phyloP scores from a whole-genome alignment of 2,888 invertebrate species.

The Sphaerophoria rueppellii region DNA sequence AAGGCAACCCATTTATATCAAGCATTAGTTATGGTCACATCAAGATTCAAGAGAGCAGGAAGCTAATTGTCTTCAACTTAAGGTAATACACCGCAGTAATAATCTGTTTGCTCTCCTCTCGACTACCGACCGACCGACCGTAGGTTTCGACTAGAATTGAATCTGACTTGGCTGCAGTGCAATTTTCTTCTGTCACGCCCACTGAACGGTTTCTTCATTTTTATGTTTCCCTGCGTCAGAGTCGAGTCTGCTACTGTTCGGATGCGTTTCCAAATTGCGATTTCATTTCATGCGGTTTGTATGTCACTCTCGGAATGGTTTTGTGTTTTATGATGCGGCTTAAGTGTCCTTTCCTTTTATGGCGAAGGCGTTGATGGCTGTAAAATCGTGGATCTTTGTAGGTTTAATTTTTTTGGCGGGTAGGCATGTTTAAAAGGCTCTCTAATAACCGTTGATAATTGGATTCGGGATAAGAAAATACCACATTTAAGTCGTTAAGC shows the following conservation, averaged over 20 bases:
- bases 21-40: conserved; percentile 63
- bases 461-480: conserved; percentile 52
- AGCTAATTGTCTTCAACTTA: conserved; percentile 60
- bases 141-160: too few species aligned
- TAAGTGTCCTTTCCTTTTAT: conserved; percentile 52
- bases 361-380: conserved; percentile 56
- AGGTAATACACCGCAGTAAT: conserved; percentile 62
- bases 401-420: conserved; percentile 39
- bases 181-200: conserved; percentile 51
- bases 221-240: background rate
- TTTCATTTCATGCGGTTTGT: conserved; percentile 40
- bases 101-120: conserved; percentile 65
- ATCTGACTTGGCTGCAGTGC: background rate
- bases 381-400: conserved; percentile 39
- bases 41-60: conserved; percentile 30
- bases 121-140: background rate
- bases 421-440: background rate
- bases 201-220: conserved; percentile 8
- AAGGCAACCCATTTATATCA: conserved; percentile 19
- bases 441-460: conserved; percentile 68
- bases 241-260: background rate
- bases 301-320: conserved; percentile 20
- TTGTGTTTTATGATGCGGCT: conserved; percentile 42
- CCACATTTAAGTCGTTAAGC: background rate
- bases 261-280: background rate